phyloP scores from a whole-genome alignment of 2,888 invertebrate genomes.

The Arrhopalites spinosus region DNA sequence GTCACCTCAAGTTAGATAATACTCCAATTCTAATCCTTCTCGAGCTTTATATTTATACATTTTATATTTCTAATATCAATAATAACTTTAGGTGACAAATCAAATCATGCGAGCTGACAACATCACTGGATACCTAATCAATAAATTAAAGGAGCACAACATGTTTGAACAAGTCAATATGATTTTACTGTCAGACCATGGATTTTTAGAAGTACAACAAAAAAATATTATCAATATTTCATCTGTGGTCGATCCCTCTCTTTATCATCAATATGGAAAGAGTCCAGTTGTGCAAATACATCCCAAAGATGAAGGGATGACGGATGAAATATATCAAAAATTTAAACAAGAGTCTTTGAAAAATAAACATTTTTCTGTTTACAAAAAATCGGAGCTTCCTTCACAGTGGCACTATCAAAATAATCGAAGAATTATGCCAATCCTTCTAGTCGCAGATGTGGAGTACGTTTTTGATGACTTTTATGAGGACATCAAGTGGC shows the following conservation, averaged over 20 bases:
- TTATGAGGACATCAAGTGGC: constrained; percentile 59
- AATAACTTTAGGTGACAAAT: no score
- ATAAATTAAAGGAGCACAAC: constrained; percentile 63
- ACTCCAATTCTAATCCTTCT: no score
- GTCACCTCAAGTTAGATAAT: constrained; percentile 59
- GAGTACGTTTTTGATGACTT: constrained; percentile 68
- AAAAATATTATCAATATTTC: constrained; percentile 66
- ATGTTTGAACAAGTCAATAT: constrained; percentile 67
- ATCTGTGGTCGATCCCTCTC: constrained; percentile 61
- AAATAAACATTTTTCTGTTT: constrained; percentile 65
- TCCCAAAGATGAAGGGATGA: constrained; percentile 61
- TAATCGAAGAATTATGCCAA: constrained; percentile 66
- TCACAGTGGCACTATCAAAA: constrained; percentile 68
- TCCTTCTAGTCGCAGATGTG: constrained; percentile 68
- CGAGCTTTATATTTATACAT: no score
- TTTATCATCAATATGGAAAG: constrained; percentile 63
- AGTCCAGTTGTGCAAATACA: constrained; percentile 68
- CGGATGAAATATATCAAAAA: constrained; percentile 62
- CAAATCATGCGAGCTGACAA: constrained; percentile 57
- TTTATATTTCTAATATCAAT: no score
- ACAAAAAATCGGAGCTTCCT: constrained; percentile 65
- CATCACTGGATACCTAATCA: constrained; percentile 64
- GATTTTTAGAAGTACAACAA: constrained; percentile 67
- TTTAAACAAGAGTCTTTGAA: constrained; percentile 60
- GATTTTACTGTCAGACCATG: constrained; percentile 75